A percentile compares a stretch with the other conserved stretches of the same genome.
Evolutionary conservation across 2,797 vertebrate genomes (phyloP).

Genomic region (Lepilemur ruficaudatus): DNA sequence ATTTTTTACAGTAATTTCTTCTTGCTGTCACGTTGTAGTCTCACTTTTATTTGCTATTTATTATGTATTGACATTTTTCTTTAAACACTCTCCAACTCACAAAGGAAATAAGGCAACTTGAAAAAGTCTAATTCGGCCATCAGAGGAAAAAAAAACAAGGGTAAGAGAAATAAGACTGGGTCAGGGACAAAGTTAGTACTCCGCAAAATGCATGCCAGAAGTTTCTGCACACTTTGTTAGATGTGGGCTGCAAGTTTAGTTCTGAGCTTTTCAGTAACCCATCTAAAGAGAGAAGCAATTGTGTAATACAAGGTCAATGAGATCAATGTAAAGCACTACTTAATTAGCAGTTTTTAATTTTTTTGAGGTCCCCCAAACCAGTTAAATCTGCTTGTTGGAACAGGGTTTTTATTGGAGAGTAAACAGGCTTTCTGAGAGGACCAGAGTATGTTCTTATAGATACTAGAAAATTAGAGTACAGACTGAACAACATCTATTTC

Average conservation of each 20-base stretch:
- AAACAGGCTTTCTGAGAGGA: not conserved
- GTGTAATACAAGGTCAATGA: not conserved
- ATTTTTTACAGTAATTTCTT: not conserved
- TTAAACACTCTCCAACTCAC: not conserved
- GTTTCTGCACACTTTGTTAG: not conserved
- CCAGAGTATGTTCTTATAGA: not conserved
- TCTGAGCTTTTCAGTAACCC: not conserved
- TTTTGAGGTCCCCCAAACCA: not conserved
- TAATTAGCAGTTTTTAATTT: not conserved
- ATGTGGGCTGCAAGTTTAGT: not conserved
- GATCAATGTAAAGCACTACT: conserved; percentile 1
- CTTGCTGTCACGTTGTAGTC: not conserved
- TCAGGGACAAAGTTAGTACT: not conserved
- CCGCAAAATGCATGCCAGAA: not conserved
- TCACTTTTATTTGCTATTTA: not conserved
- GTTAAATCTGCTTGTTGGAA: not conserved
- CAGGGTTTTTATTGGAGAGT: not conserved
- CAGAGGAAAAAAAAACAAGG: not conserved
- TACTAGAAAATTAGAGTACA: not conserved
- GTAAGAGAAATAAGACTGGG: not conserved
- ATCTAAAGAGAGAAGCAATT: not conserved
- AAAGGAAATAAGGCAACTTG: not conserved
- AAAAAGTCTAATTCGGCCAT: not conserved
- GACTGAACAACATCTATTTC: not conserved
- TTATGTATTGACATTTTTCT: not conserved